A percentile compares a stretch with the other conserved stretches of the same genome.
Evolutionary conservation across 2,113 vertebrate species (phyloP).

Genomic region (Propithecus coquereli): DNA sequence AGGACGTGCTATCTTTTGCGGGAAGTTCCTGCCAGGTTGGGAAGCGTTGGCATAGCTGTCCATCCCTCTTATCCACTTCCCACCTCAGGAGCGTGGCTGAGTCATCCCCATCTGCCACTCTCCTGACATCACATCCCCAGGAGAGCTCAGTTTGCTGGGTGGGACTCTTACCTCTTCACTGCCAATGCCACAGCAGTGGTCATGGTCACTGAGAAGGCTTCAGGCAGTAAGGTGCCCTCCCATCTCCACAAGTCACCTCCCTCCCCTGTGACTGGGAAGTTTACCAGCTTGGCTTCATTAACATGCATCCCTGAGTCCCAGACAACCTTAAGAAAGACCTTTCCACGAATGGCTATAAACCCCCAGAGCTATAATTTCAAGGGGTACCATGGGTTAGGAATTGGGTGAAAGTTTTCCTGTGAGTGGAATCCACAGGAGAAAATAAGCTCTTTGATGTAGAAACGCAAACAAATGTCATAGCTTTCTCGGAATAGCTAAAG

Average conservation of each 20-base stretch:
- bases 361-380: background rate
- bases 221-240: background rate
- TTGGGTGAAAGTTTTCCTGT: background rate
- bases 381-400: background rate
- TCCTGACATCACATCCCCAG: background rate
- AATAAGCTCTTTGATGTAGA: background rate
- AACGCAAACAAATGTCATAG: background rate
- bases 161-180: background rate
- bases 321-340: background rate
- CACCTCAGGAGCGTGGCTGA: background rate
- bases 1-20: background rate
- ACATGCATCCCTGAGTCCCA: background rate
- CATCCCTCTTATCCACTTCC: background rate
- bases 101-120: background rate
- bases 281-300: background rate
- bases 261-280: background rate
- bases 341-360: background rate
- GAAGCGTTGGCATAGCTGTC: background rate
- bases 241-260: background rate
- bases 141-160: background rate
- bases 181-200: background rate
- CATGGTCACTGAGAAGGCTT: background rate
- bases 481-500: background rate
- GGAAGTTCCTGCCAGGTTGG: background rate
- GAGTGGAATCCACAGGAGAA: background rate